Evolutionary conservation across 2,888 invertebrate genomes (phyloP), one percentile per base, ranked within the genome.

Genomic region (Bombylius major): DNA sequence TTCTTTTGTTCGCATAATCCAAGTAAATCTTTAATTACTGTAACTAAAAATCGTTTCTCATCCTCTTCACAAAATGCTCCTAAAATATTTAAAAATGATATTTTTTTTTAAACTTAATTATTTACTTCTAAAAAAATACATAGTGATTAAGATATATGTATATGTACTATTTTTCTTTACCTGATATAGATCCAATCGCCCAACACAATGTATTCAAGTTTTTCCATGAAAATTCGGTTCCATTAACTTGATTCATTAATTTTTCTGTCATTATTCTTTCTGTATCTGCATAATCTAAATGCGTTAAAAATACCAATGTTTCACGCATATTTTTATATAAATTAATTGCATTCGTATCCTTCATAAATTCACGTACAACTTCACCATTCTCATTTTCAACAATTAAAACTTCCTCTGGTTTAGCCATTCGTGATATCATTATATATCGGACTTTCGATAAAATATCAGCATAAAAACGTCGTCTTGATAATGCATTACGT

Each of bases 311-410:
- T 23, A 99, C 99, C 56, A 95, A 78, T 12, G 94, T 93, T 75
- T 98, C 98, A 62, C 97, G 82, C 99, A 99, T 99, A 72, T 95
- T 99, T 77, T 97, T 98, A 77, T 99, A 99, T 70, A 99, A 80
- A 77, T 96, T 97, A 66, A 99, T 99, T 45, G 98, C 91, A 78
- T 99, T 99, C 45, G 99, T 99, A 75, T 99, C 99, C 76, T 98
- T 99, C 94, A 99, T 98, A 72, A 99, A 97, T 75, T 99, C 99
- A 60, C 99, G 79, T 11, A 99, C 98, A 59, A 99, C 96, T 77
- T 99, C 98, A 47, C 98, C 98, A 75, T 99, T 97, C 72, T 99
- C 99, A 78, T 99, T 99, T 76, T 99, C 99, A 47, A 99, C 98
- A 50, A 99, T 96, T 59, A 99, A 80, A 44, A 99, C 99, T 77